Evolutionary conservation across 2,113 vertebrate species (phyloP).

Genomic region (Protobothrops mucrosquamatus): DNA sequence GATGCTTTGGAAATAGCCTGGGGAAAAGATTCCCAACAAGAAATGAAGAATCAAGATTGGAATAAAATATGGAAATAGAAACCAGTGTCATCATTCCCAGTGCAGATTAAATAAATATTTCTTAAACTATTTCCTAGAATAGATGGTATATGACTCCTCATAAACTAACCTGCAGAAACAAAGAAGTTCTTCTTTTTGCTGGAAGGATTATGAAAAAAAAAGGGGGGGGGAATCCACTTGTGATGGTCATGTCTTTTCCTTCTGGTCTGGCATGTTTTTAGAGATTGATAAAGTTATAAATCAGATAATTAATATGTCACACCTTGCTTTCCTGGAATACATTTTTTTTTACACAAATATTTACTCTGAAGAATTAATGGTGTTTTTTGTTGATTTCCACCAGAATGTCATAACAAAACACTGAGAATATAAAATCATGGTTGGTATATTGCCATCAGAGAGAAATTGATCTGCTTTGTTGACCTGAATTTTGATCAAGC

Average conservation of each 20-base stretch:
- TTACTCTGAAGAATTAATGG: background rate
- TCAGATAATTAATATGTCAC: background rate
- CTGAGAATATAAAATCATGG: background rate
- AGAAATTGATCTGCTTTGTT: background rate
- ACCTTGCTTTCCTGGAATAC: background rate
- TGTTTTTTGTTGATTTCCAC: background rate
- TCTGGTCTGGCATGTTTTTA: background rate
- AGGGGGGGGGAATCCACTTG: background rate
- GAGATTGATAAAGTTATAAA: background rate
- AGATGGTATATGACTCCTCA: background rate
- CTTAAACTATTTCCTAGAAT: background rate
- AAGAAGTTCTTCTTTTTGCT: background rate
- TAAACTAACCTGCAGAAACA: background rate
- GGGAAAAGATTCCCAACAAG: background rate
- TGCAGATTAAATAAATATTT: background rate
- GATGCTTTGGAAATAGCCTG: background rate
- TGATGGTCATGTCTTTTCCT: background rate
- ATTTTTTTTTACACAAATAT: background rate
- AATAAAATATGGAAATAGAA: background rate
- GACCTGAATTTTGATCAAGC: background rate
- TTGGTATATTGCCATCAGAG: background rate
- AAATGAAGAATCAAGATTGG: background rate
- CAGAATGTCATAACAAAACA: background rate
- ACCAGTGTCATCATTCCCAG: background rate
- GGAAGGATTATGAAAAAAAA: background rate